Conservation (phyloP, 2,797 vertebrate genomes). For the Chloroceryle inda region DNA sequence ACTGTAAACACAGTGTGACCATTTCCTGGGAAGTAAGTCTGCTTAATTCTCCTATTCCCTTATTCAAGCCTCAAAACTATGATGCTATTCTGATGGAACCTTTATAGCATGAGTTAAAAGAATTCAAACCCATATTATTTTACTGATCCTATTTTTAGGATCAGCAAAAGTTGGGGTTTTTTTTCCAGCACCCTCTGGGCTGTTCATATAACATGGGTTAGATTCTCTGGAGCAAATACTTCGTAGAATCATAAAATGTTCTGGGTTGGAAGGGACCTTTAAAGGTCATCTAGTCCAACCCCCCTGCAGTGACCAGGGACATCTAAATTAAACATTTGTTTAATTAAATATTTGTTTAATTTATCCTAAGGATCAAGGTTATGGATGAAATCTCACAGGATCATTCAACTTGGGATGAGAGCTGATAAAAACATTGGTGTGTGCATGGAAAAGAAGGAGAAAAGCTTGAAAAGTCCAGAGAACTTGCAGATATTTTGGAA, state of each 20-base stretch:
- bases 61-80: background rate
- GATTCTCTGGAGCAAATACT: background rate
- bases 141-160: background rate
- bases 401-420: background rate
- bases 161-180: no score
- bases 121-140: background rate
- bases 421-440: background rate
- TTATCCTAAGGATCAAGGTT: background rate
- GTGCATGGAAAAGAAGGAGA: background rate
- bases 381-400: background rate
- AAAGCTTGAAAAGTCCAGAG: background rate
- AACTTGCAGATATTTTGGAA: slow-evolving; percentile 1
- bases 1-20: background rate
- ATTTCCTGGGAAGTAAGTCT: background rate
- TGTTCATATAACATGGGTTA: background rate
- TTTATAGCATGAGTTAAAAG: background rate
- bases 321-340: background rate
- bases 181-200: background rate
- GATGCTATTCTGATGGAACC: background rate
- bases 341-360: background rate
- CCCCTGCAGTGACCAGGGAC: background rate
- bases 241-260: background rate
- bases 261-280: background rate
- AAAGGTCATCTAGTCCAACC: background rate
- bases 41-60: background rate